These are phyloP conservation scores for Protaetia brevitarsis DNA, from an alignment of 1,140 invertebrate genomes.

Conservation along the genomic window DNA sequence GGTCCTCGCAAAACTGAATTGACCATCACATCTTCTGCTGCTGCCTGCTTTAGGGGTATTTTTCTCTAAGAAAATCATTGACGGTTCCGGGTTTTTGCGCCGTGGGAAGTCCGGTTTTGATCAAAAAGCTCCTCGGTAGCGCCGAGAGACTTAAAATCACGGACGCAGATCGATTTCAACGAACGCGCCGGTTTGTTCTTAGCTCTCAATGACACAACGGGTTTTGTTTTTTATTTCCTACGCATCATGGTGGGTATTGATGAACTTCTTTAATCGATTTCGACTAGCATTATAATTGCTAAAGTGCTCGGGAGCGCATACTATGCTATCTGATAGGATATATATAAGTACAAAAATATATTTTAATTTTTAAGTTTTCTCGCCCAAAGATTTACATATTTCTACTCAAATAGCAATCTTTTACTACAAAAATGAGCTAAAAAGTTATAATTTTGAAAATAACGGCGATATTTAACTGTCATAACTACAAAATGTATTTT, in stretches of 20 bases:
- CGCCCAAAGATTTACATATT: too few species aligned
- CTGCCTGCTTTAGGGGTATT: constrained; percentile 16
- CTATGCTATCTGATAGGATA: too few species aligned
- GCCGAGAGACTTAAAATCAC: background rate
- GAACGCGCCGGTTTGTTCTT: constrained; percentile 5
- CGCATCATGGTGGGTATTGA: constrained; percentile 10
- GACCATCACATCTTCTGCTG: constrained; percentile 29
- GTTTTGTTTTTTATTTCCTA: background rate
- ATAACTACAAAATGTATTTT: too few species aligned
- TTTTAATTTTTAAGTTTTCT: too few species aligned
- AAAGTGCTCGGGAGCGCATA: too few species aligned
- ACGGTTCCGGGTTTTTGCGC: constrained; percentile 23
- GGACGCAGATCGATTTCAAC: constrained; percentile 6
- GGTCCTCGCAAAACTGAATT: constrained; percentile 31
- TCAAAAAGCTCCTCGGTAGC: constrained; percentile 17
- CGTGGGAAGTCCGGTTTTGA: constrained; percentile 26
- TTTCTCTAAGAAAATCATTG: constrained; percentile 27
- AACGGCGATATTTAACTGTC: too few species aligned
- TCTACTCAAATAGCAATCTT: too few species aligned
- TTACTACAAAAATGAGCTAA: too few species aligned
- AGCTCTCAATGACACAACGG: constrained; percentile 15
- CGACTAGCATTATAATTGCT: too few species aligned
- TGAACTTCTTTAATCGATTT: background rate
- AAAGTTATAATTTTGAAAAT: too few species aligned
- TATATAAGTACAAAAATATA: too few species aligned